Percentiles rank a stretch among this genome's conserved stretches.
These are phyloP conservation scores for Cyphomyrus plagiostoma DNA, from an alignment of 2,113 vertebrate species.

Conservation along the genomic window DNA sequence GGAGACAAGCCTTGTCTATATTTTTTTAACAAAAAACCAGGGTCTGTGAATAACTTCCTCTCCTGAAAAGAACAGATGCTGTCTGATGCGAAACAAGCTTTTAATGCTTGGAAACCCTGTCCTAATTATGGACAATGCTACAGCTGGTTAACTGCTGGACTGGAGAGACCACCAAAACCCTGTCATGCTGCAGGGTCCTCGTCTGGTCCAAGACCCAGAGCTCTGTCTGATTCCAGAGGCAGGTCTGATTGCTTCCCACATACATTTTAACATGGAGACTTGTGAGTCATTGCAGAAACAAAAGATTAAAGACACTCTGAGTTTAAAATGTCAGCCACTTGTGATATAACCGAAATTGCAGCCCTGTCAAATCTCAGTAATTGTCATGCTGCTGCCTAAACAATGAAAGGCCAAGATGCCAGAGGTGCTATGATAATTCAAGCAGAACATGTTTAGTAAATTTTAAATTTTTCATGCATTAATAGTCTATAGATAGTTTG, in stretches of 20 bases:
- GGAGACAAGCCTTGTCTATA: not conserved
- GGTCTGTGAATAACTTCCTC: not conserved
- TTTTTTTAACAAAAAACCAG: not conserved
- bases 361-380: slow-evolving; percentile 12
- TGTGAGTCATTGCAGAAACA: slow-evolving; percentile 16
- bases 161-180: not conserved
- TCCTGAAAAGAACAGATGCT: not conserved
- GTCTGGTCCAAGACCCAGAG: slow-evolving; percentile 1
- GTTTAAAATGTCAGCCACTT: slow-evolving; percentile 18
- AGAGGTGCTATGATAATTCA: not conserved
- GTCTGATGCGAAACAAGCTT: not conserved
- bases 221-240: slow-evolving; percentile 4
- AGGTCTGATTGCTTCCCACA: not conserved
- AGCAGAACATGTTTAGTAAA: not conserved
- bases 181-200: not conserved
- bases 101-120: slow-evolving; percentile 9
- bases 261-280: not conserved
- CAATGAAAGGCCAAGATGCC: not conserved
- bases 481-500: not conserved
- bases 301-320: slow-evolving; percentile 12
- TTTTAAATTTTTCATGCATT: not conserved
- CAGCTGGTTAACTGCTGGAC: slow-evolving; percentile 2
- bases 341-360: slow-evolving; percentile 10
- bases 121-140: not conserved
- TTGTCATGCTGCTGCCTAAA: slow-evolving; percentile 8